Evolutionary conservation across 2,888 invertebrate genomes (phyloP), one percentile per base, ranked within the genome.

Genomic region (Brassicogethes aeneus): DNA sequence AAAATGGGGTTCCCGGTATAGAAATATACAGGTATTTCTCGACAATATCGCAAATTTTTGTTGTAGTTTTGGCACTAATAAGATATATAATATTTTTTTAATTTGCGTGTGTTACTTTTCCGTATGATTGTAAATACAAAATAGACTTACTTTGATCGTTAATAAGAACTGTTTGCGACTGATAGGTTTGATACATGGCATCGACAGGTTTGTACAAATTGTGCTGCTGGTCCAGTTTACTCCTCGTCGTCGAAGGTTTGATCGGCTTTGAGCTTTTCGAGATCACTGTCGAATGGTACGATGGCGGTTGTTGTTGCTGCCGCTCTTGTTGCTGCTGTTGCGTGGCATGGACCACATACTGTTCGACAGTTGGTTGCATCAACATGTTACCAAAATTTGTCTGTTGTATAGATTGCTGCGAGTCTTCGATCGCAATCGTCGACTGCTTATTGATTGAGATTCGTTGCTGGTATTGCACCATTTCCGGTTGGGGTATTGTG

Each of bases 381-480:
- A 52, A 46, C 30, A 45, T 44, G 33, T 48, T 48, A 29, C 45
- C 43, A 30, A 37, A 49, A 5, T 3, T 12, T 8, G 32, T 32
- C 32, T 17, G 34, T 31, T 34, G 37, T 10, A 39, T 30, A 39
- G 46, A 38, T 35, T 50, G 52, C 32, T 50, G 50, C 14, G 50
- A 50, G 14, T 51, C 51, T 40, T 53, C 48, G 17, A 50, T 44
- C 40, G 45, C 50, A n/a, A 50, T 48, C 15, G 46, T 23, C n/a
- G n/a, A n/a, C 23, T 23, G 40, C 32, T 54, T 54, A 32, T 49
- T 48, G 2, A 47, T 33, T 8, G 47, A 30, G 15, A 50, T 41
- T 17, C 47, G 49, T 39, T 48, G 34, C 36, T 51, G 66, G 44
- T 67, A 68, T 47, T 72, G 53, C n/a, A 70, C 66, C 13, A 68